Evolutionary conservation across 2,888 invertebrate species (phyloP), one percentile per base, ranked within the genome.

Genomic region (Antheraea yamamai): DNA sequence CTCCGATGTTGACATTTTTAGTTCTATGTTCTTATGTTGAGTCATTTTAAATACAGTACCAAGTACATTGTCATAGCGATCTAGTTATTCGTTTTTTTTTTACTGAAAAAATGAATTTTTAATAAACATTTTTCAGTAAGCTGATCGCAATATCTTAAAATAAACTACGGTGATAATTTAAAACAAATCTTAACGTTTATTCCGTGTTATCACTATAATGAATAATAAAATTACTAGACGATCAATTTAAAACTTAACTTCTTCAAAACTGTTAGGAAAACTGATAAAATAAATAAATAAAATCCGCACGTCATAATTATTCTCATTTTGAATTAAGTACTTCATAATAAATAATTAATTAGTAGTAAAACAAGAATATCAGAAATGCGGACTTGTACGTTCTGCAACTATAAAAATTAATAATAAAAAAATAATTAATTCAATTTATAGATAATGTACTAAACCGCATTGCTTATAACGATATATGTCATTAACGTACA

Each of bases 391-490:
- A 66, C 26, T 66, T 66, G 64, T 66, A 16, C 3, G 16, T 66
- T 30, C 16, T 70, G n/a, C 10, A 3, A 70, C 12, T 12, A 39
- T 70, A 39, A 70, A 39, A 70, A 35, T 68, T 35, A 4, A 68
- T 68, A 3, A 61, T 61, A 18, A 68, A 68, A 18, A 68, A 68
- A 35, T 35, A 68, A 35, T 39, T 39, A 35, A 39, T 70, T 70
- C 70, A 39, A 39, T 39, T 14, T 68, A 68, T 35, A 68, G 6
- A 30, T 4, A 70, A 39, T 39, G 2, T 70, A 70, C n/a, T 39
- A 20, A 39, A 70, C 35, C 70, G n/a, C 70, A 70, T 39, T 70
- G 14, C 8, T 35, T 70, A n/a, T 70, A 70, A 70, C 39, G 70
- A n/a, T 39, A 70, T 39, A 39, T 70, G 39, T 20, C n/a, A 39